Conservation (phyloP, 2,888 invertebrate species). For the Endomychus coccineus region DNA sequence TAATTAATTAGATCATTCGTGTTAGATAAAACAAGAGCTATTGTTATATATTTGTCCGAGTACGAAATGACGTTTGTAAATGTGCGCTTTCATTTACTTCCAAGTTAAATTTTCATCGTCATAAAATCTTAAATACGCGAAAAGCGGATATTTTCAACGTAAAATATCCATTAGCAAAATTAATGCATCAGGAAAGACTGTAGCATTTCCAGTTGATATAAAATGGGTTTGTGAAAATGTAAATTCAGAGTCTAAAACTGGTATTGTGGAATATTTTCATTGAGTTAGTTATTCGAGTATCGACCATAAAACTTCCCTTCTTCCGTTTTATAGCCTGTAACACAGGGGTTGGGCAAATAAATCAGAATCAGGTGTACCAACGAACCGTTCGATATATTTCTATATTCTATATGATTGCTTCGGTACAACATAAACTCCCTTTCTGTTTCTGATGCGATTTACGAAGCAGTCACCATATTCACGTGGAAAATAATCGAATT, state of each 20-base stretch:
- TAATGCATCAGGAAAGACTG: constrained; percentile 14
- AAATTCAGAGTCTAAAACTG: constrained; percentile 17
- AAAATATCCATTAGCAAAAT: constrained; percentile 17
- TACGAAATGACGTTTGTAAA: no score
- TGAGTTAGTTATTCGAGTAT: constrained; percentile 34
- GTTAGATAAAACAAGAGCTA: no score
- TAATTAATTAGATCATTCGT: no score
- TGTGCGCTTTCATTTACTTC: no score
- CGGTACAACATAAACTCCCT: no score
- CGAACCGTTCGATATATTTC: constrained; percentile 2
- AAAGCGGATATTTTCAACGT: constrained; percentile 8
- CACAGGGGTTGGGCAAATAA: constrained; percentile 33
- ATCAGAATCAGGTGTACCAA: constrained; percentile 36
- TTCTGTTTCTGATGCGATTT: no score
- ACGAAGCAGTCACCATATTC: no score
- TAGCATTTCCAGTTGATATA: constrained; percentile 14
- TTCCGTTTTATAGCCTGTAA: constrained; percentile 34
- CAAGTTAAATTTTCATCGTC: constrained; percentile 11
- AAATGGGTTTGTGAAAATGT: constrained; percentile 16
- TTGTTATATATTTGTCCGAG: no score
- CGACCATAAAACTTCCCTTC: constrained; percentile 37
- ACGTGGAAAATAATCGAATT: no score
- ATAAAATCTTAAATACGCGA: constrained; percentile 12
- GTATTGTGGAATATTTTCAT: constrained; percentile 39
- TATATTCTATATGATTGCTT: neutral